Conservation (phyloP, 1,140 invertebrate genomes). For the Nasonia vitripennis region DNA sequence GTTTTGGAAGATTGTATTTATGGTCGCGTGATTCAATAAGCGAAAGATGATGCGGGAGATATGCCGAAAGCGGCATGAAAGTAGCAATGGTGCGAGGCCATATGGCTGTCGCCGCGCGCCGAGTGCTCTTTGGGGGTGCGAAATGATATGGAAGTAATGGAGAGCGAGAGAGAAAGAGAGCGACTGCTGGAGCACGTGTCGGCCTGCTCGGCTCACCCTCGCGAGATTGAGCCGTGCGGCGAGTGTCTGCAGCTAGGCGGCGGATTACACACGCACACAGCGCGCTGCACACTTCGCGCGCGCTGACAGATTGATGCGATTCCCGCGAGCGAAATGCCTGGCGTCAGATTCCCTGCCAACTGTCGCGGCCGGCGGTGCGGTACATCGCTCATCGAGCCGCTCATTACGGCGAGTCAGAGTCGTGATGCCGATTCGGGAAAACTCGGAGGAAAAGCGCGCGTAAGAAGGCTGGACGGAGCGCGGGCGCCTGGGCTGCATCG, state of each 20-base stretch:
- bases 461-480: too few species aligned
- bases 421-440: background rate
- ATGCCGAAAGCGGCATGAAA: slow-evolving; percentile 70
- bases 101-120: slow-evolving; percentile 64
- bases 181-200: background rate
- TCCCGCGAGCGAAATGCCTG: slow-evolving; percentile 66
- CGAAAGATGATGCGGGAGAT: slow-evolving; percentile 70
- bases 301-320: slow-evolving; percentile 75
- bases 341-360: slow-evolving; percentile 75
- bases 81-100: slow-evolving; percentile 67
- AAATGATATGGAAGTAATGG: slow-evolving; percentile 76
- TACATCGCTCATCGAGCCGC: background rate
- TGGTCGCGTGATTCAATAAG: slow-evolving; percentile 74
- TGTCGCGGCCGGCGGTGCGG: slow-evolving; percentile 56
- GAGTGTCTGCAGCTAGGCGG: slow-evolving; percentile 49
- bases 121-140: slow-evolving; percentile 69
- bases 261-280: too few species aligned
- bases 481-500: too few species aligned
- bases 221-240: slow-evolving; percentile 72
- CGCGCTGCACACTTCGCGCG: background rate
- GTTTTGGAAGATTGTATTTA: slow-evolving; percentile 72
- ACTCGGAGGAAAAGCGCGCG: background rate
- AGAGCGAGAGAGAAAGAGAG: slow-evolving; percentile 62
- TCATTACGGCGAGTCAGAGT: slow-evolving; percentile 66
- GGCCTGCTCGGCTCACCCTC: background rate